Conservation (phyloP, 2,888 invertebrate species). For the Parelbella ahira region DNA sequence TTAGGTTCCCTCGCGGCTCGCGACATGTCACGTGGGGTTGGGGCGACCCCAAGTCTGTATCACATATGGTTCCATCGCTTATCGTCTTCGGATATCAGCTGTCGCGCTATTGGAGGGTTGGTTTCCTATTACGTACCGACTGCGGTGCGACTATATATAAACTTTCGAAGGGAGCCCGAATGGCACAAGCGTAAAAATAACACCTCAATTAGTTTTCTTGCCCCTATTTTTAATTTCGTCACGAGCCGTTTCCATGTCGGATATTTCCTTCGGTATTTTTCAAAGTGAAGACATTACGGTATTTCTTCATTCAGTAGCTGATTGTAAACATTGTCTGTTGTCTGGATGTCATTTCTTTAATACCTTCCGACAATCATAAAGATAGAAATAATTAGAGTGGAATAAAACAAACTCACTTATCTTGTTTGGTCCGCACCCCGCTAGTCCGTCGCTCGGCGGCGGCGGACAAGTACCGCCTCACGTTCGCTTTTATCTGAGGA, state of each 20-base stretch:
- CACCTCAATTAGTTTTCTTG: slow-evolving; percentile 21
- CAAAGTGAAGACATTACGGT: no score
- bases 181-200: slow-evolving; percentile 12
- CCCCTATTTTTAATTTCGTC: no score
- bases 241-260: no score
- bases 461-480: slow-evolving; percentile 85
- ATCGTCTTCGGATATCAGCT: slow-evolving; percentile 68
- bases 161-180: slow-evolving; percentile 24
- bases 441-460: slow-evolving; percentile 64
- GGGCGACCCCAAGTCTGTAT: slow-evolving; percentile 34
- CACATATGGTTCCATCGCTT: slow-evolving; percentile 61
- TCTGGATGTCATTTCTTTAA: slow-evolving; percentile 5
- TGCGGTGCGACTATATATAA: slow-evolving; percentile 42
- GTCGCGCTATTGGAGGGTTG: slow-evolving; percentile 49
- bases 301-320: background rate
- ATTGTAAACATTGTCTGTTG: slow-evolving; percentile 3
- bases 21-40: slow-evolving; percentile 28
- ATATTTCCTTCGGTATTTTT: no score
- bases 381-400: slow-evolving; percentile 9
- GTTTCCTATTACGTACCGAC: slow-evolving; percentile 41
- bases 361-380: no score
- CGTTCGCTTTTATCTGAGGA: slow-evolving; percentile 91
- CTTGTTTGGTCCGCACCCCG: slow-evolving; percentile 57
- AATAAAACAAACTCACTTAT: slow-evolving; percentile 54
- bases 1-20: slow-evolving; percentile 10